Evolutionary conservation across 2,888 invertebrate species (phyloP).

Genomic region (Orthosia incerta): DNA sequence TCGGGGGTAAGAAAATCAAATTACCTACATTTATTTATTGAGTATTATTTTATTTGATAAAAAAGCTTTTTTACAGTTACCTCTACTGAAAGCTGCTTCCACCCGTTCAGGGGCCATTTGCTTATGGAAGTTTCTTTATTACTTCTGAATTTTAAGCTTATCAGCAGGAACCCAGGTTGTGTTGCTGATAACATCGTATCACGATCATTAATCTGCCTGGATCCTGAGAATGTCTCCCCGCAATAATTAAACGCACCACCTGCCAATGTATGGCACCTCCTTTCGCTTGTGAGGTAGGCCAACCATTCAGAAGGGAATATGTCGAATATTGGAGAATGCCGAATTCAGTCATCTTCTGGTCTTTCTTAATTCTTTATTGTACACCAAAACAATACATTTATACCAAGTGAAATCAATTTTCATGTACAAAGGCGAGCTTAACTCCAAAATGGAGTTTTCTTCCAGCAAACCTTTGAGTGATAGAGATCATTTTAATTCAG

Average conservation of each 20-base stretch:
- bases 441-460: no score
- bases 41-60: no score
- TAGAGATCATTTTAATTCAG: no score
- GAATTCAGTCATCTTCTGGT: neutral
- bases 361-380: no score
- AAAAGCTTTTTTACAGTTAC: neutral
- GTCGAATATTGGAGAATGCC: neutral
- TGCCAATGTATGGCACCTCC: conserved; percentile 32
- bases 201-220: conserved; percentile 45
- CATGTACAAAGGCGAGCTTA: no score
- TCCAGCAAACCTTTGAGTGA: no score
- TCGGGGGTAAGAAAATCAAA: no score
- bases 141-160: conserved; percentile 21
- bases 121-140: conserved; percentile 19
- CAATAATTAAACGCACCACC: conserved; percentile 43
- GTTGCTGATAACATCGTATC: conserved; percentile 38
- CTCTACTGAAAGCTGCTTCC: neutral
- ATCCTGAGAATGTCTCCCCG: conserved; percentile 41
- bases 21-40: no score
- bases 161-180: conserved; percentile 20
- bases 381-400: no score
- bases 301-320: neutral
- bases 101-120: conserved; percentile 5
- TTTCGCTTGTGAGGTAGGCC: neutral
- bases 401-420: no score